Conservation (phyloP, 2,113 vertebrate genomes). For the Anarrhichthys ocellatus region DNA sequence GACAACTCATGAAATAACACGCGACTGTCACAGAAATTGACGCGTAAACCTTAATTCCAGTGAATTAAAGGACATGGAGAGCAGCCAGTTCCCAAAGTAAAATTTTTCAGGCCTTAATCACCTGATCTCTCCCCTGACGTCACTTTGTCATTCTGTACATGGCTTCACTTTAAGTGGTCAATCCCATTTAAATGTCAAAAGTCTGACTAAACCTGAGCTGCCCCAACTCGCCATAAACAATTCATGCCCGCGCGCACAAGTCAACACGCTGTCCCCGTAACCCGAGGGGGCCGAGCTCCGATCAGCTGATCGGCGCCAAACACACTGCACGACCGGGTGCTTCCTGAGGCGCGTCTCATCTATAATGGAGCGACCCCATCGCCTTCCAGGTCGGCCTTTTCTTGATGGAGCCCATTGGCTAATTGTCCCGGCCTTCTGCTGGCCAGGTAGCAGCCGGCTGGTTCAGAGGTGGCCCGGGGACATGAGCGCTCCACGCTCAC, state of each 20-base stretch:
- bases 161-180: not conserved
- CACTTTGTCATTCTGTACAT: not conserved
- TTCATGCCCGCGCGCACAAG: constrained; percentile 14
- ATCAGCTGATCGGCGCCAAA: constrained; percentile 52
- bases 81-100: not conserved
- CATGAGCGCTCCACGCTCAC: constrained; percentile 4
- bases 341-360: constrained; percentile 59
- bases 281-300: constrained; percentile 32
- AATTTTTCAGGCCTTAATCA: not conserved
- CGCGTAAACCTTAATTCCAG: not conserved
- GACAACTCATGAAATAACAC: not conserved
- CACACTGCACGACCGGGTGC: constrained; percentile 12
- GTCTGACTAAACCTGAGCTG: not conserved
- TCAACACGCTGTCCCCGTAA: constrained; percentile 30
- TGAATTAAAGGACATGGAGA: not conserved
- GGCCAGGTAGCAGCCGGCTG: constrained; percentile 28
- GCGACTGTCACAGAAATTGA: not conserved
- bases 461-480: constrained; percentile 32
- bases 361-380: constrained; percentile 65
- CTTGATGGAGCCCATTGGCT: constrained; percentile 62
- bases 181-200: not conserved
- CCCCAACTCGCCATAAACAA: constrained; percentile 12
- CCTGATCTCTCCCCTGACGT: not conserved
- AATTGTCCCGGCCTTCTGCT: constrained; percentile 67
- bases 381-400: constrained; percentile 68